These are phyloP conservation scores for Myotis planiceps DNA, from an alignment of 2,797 vertebrate genomes.

Conservation along the genomic window DNA sequence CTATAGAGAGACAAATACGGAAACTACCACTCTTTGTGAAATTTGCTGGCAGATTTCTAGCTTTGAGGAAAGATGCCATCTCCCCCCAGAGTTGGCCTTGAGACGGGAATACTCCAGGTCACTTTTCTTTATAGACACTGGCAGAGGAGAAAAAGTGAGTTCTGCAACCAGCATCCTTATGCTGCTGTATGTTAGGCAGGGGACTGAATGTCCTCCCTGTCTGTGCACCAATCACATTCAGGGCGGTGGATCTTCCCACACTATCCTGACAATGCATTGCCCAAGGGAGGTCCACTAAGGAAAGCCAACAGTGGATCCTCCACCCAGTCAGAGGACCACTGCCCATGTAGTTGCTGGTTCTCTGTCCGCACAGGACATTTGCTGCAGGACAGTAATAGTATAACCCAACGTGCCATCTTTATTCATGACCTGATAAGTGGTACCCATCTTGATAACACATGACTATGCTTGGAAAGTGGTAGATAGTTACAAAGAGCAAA, in stretches of 20 bases:
- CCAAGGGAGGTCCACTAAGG: not conserved
- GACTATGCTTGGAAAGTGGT: not conserved
- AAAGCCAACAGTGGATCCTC: not conserved
- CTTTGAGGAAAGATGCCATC: not conserved
- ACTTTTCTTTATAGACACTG: not conserved
- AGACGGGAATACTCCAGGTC: not conserved
- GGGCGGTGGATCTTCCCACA: not conserved
- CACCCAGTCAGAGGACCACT: no score
- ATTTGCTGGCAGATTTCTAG: not conserved
- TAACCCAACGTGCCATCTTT: not conserved
- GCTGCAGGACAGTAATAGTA: no score
- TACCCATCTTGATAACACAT: not conserved
- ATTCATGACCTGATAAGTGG: not conserved
- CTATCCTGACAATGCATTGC: not conserved
- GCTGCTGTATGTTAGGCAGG: not conserved
- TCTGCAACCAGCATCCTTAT: not conserved
- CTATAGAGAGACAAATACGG: not conserved
- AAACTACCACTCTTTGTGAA: conserved; percentile 27
- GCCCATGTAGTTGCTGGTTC: not conserved
- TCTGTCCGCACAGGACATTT: not conserved
- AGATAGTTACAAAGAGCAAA: not conserved
- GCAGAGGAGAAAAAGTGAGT: not conserved
- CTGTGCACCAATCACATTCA: not conserved
- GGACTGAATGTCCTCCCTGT: not conserved
- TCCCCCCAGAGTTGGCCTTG: not conserved